Conservation (phyloP, 2,888 invertebrate species). For the Sipha maydis region DNA sequence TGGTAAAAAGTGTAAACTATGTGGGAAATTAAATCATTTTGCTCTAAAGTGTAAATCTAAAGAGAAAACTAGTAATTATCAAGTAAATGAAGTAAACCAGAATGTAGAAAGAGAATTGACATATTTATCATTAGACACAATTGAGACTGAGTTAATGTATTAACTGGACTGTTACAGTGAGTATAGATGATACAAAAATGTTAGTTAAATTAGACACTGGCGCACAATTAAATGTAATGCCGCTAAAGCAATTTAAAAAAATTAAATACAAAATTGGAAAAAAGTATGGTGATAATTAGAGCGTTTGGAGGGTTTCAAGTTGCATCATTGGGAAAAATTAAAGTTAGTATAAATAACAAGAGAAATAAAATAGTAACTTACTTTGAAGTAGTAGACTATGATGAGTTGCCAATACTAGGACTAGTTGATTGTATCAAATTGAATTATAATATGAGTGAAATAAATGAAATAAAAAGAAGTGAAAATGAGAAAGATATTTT, state of each 20-base stretch:
- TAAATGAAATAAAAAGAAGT: not conserved
- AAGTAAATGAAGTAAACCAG: not conserved
- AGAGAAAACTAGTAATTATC: too few species aligned
- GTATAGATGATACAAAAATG: not conserved
- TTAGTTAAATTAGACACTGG: not conserved
- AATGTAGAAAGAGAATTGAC: not conserved
- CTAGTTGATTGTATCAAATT: not conserved
- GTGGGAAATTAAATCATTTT: conserved; percentile 1
- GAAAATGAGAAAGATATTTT: not conserved
- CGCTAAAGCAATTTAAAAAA: not conserved
- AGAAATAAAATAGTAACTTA: not conserved
- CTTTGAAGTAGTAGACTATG: not conserved
- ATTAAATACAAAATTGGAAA: not conserved
- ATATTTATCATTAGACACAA: not conserved
- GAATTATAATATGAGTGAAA: not conserved
- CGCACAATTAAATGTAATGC: conserved; percentile 19
- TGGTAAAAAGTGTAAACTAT: not conserved
- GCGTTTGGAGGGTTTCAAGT: not conserved
- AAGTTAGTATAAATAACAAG: not conserved
- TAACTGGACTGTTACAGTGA: not conserved
- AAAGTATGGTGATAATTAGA: not conserved
- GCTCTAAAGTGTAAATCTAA: not conserved
- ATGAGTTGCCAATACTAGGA: not conserved
- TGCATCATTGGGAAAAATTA: not conserved
- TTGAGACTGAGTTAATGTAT: not conserved